A percentile compares a stretch with the other conserved stretches of the same genome.
These are phyloP conservation scores for Sceloporus tristichus DNA, from an alignment of 2,113 vertebrate genomes.

Conservation along the genomic window DNA sequence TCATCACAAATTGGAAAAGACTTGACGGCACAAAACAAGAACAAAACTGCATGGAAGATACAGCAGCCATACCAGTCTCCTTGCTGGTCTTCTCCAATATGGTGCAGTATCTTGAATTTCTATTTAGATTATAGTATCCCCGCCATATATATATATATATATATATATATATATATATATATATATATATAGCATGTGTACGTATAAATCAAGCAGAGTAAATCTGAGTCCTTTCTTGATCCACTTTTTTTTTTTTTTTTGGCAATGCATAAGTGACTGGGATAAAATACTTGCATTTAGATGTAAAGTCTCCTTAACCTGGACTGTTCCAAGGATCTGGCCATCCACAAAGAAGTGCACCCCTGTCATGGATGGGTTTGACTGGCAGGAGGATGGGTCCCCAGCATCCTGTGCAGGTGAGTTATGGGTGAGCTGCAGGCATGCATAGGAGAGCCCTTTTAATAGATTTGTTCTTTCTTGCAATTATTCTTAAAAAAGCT, in stretches of 20 bases:
- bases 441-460: too few relatives aligned
- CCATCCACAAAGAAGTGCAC: fast-evolving
- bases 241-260: not conserved
- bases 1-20: too few relatives aligned
- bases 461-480: not conserved
- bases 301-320: fast-evolving
- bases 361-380: constrained; percentile 48
- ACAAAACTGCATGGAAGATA: not conserved
- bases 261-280: not conserved
- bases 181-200: not conserved
- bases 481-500: not conserved
- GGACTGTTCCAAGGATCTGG: not conserved
- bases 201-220: not conserved
- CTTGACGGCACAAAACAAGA: too few relatives aligned
- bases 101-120: not conserved
- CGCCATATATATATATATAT: not conserved
- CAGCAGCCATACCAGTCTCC: not conserved
- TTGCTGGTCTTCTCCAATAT: not conserved
- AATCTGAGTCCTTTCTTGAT: not conserved
- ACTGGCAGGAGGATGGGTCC: constrained; percentile 71
- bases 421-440: not conserved
- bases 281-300: not conserved
- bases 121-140: not conserved
- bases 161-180: too few relatives aligned
- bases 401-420: constrained; percentile 78